These are phyloP conservation scores for Pristionchus mayeri DNA, from an alignment of 2,888 invertebrate species.

Conservation along the genomic window DNA sequence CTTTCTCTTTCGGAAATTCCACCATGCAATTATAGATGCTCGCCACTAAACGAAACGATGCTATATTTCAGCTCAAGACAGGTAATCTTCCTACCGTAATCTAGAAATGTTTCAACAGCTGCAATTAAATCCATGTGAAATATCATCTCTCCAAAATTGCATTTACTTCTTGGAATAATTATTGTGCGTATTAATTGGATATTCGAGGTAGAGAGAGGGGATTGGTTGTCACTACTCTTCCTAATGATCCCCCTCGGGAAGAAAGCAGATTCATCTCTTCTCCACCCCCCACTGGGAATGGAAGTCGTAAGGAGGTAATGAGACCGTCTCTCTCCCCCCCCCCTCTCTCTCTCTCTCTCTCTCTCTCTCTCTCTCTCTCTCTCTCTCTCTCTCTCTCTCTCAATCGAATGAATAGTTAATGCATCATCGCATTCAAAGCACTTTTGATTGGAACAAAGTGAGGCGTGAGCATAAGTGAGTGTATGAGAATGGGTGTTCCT, in stretches of 20 bases:
- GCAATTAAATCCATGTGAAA: slow-evolving; percentile 19
- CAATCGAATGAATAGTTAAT: background rate
- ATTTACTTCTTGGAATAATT: background rate
- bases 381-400: background rate
- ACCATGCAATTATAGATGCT: background rate
- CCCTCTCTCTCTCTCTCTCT: too few relatives aligned
- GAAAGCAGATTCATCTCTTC: too few relatives aligned
- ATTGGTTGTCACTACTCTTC: background rate
- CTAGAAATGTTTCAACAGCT: background rate
- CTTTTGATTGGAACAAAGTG: slow-evolving; percentile 6
- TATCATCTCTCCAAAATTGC: background rate
- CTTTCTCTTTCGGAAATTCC: background rate
- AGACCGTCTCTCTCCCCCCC: background rate
- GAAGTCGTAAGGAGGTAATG: too few relatives aligned
- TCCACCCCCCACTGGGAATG: too few relatives aligned
- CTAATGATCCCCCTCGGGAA: too few relatives aligned
- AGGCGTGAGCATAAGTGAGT: background rate
- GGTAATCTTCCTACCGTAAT: background rate
- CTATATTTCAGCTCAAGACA: background rate
- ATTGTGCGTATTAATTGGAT: background rate
- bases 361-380: too few relatives aligned
- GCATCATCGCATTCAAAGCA: background rate
- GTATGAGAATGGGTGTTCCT: too few relatives aligned
- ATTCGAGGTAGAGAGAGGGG: background rate
- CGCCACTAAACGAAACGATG: background rate